Evolutionary conservation across 2,888 invertebrate species (phyloP).

Genomic region (Phorcus lineatus): DNA sequence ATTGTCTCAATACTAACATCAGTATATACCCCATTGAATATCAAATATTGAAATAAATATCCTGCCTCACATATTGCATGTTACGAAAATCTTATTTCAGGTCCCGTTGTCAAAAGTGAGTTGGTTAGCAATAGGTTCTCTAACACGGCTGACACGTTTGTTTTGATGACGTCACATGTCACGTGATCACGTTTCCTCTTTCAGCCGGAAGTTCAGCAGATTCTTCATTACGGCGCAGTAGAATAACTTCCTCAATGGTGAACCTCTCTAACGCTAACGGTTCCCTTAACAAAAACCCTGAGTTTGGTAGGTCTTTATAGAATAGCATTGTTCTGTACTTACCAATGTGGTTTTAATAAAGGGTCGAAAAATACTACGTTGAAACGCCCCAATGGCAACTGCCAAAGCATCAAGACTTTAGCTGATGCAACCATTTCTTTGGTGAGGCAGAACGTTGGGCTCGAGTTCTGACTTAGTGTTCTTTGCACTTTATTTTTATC

Average conservation of each 20-base stretch:
- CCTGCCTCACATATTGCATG: too few species aligned
- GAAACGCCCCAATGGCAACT: too few species aligned
- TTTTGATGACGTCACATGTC: background rate
- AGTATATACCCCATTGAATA: too few species aligned
- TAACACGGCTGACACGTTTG: conserved; percentile 24
- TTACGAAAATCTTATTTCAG: background rate
- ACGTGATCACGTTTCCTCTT: conserved; percentile 34
- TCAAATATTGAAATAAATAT: too few species aligned
- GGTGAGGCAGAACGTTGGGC: too few species aligned
- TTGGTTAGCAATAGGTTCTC: background rate
- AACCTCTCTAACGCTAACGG: conserved; percentile 57
- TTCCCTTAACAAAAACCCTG: conserved; percentile 59
- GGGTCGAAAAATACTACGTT: too few species aligned
- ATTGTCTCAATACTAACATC: too few species aligned
- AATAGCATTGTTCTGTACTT: background rate
- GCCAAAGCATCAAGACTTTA: too few species aligned
- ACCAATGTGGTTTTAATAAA: background rate
- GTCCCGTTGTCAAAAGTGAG: background rate
- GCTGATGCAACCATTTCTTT: too few species aligned
- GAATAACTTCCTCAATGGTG: conserved; percentile 67
- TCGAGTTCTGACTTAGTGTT: too few species aligned
- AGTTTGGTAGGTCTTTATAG: conserved; percentile 61
- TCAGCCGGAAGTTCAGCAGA: conserved; percentile 69
- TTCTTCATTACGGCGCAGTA: conserved; percentile 61
- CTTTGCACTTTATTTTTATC: too few species aligned